A percentile compares a stretch with the other conserved stretches of the same genome.
phyloP scores from a whole-genome alignment of 2,797 vertebrate species.

The Bradypodion pumilum region DNA sequence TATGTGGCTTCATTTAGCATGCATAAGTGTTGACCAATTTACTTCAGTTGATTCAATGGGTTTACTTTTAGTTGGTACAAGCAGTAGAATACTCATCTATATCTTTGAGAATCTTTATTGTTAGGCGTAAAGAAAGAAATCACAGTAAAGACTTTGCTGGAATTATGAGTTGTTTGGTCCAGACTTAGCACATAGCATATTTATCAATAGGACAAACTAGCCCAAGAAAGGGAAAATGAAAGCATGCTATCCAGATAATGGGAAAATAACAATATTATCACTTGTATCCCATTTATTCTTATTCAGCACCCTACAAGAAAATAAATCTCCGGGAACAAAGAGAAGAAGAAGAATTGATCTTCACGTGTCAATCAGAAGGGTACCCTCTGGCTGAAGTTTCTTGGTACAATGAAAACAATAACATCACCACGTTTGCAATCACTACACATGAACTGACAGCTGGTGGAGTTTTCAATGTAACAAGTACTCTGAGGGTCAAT shows the following conservation, averaged over 20 bases:
- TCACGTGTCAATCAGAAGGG: conserved; percentile 83
- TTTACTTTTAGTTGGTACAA: too few relatives aligned
- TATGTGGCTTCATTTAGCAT: too few relatives aligned
- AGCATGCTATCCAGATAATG: background rate
- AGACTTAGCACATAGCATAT: background rate
- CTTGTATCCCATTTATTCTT: conserved; percentile 46
- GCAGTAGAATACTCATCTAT: too few relatives aligned
- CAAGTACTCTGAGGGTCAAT: conserved; percentile 74
- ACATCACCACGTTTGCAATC: conserved; percentile 56
- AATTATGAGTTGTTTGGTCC: too few relatives aligned
- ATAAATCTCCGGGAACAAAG: conserved; percentile 60
- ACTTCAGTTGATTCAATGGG: too few relatives aligned
- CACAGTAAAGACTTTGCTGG: too few relatives aligned
- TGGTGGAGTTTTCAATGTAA: conserved; percentile 79
- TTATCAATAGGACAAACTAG: background rate
- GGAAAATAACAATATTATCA: background rate
- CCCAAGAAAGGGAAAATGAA: background rate
- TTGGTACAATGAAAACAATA: conserved; percentile 72
- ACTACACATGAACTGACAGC: conserved; percentile 62
- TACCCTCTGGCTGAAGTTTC: conserved; percentile 78
- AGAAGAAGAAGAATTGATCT: conserved; percentile 65
- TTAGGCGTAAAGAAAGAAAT: too few relatives aligned
- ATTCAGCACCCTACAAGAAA: conserved; percentile 70
- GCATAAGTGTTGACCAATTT: too few relatives aligned
- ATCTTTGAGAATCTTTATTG: too few relatives aligned